Evolutionary conservation across 2,797 vertebrate species (phyloP), one percentile per base, ranked within the genome.

Genomic region (Mus caroli): DNA sequence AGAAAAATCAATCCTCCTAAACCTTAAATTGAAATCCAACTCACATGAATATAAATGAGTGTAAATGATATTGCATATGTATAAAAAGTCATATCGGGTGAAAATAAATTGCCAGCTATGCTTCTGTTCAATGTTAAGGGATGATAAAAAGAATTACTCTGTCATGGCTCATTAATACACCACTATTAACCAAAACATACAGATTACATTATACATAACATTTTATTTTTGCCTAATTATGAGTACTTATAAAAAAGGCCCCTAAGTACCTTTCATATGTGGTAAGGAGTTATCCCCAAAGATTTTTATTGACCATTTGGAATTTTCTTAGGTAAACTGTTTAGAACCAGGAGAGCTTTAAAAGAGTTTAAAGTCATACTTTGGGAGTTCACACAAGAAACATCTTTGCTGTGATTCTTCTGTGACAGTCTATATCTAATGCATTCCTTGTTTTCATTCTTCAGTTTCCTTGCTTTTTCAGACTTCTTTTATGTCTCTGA

Each of bases 31-130:
- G 94, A 92, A 97, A 92, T 92, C 79, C 40, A 92, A 94, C 73
- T 95, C 92, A 89, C 69, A 94, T 96, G 96, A 97, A 97, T 97
- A 96, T 73, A 34, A 97, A 97, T 97, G 94, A 97, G 94, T 84
- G 96, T 95, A 92, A 97, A 94, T 97, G 95, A 96, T 96, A 94
- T 73, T 96, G n/a, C 86, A 90, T 85, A 90, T 91, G 92, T 94
- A 94, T 96, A 94, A 94, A 96, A 97, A 94, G 75, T 92, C 85
- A 97, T 92, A 92, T 67, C 87, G 83, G 86, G 76, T 13, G 83
- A 94, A 84, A 94, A 96, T 84, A 97, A 97, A 89, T 96, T 95
- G 94, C 43, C 34, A 96, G 46, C 79, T 94, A 62, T 69, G 73
- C 54, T 96, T 91, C 86, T 92, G 20, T 94, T 95, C 91, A 87